These are phyloP conservation scores for Galleria mellonella DNA, from an alignment of 1,140 invertebrate genomes.

Conservation along the genomic window DNA sequence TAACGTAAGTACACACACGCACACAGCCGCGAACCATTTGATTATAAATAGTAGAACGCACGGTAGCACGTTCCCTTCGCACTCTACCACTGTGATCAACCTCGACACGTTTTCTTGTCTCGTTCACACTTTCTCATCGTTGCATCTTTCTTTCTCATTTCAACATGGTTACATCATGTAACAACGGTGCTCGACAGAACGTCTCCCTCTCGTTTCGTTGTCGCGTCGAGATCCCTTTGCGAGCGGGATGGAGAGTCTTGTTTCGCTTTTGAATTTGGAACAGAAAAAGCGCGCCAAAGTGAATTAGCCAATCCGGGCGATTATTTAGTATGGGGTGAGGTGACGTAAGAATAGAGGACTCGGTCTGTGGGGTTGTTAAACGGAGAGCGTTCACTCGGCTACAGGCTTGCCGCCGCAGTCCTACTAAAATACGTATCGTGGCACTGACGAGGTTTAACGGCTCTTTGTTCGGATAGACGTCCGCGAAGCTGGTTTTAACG, in stretches of 20 bases:
- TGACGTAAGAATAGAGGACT: slow-evolving; percentile 54
- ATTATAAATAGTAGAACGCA: slow-evolving; percentile 73
- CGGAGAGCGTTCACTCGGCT: slow-evolving; percentile 59
- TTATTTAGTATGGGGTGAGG: slow-evolving; percentile 60
- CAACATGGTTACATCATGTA: slow-evolving; percentile 60
- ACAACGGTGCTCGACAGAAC: slow-evolving; percentile 32
- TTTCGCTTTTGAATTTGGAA: slow-evolving; percentile 33
- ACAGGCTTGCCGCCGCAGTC: slow-evolving; percentile 41
- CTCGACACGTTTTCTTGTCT: slow-evolving; percentile 39
- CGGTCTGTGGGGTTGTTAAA: slow-evolving; percentile 56
- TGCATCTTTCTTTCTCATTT: slow-evolving; percentile 32
- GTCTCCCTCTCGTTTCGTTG: slow-evolving; percentile 41
- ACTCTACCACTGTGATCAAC: slow-evolving; percentile 59
- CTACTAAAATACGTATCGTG: slow-evolving; percentile 34
- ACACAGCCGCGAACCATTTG: slow-evolving; percentile 58
- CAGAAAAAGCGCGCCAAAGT: slow-evolving; percentile 65
- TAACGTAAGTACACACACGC: slow-evolving; percentile 57
- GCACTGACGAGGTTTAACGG: slow-evolving; percentile 41
- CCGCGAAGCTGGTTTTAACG: slow-evolving; percentile 39
- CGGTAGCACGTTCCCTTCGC: slow-evolving; percentile 72
- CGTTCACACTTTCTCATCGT: slow-evolving; percentile 18
- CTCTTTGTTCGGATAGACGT: slow-evolving; percentile 59
- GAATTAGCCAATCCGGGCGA: slow-evolving; percentile 44
- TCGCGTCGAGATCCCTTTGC: slow-evolving; percentile 17
- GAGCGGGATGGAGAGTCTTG: slow-evolving; percentile 34